Evolutionary conservation across 2,113 vertebrate species (phyloP), one percentile per base, ranked within the genome.

Genomic region (Zosterops hypoxanthus): DNA sequence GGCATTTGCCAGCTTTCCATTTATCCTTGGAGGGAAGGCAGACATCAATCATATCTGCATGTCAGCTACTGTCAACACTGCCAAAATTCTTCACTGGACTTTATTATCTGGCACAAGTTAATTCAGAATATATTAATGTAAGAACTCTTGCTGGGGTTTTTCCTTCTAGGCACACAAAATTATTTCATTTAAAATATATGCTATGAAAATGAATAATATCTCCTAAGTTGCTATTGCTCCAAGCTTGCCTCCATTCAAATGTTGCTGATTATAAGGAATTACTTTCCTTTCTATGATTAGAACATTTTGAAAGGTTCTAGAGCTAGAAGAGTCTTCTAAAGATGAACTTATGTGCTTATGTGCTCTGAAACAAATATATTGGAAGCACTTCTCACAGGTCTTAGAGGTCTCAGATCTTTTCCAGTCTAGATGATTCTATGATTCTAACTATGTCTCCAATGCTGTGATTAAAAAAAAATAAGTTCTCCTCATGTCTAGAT

Each of bases 1-100:
- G 85, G 46, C 55, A 88, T 96, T 97, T 97, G 86, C 91, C 90
- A 93, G 42, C 46, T 93, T 91, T 92, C 57, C 14, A 46, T 84
- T 80, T 90, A 87, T 89, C 75, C 88, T 70, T 80, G 76, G 82
- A 93, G 59, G 56, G n/a, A 71, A 90, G 50, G 76, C 59, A 80
- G 50, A 72, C 89, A 97, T 96, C 84, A 85, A 68, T 96, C 82
- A 96, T 70, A 92, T 80, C 69, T 55, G 57, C n/a, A 61, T 79
- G 66, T 83, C 85, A 89, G 34, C 69, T 82, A 23, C 82, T 95
- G 86, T 88, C 94, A 94, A 80, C 50, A 82, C n/a, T 42, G 53
- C 44, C 94, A 57, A 84, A 94, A 36, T 78, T 88, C 66, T 88
- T 85, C 56, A 33, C 28, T 68, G 60, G 55, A 68, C 87, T 79